Percentiles rank a stretch among this genome's conserved stretches.
phyloP scores from a whole-genome alignment of 2,797 vertebrate genomes.

The Clarias fuscus region DNA sequence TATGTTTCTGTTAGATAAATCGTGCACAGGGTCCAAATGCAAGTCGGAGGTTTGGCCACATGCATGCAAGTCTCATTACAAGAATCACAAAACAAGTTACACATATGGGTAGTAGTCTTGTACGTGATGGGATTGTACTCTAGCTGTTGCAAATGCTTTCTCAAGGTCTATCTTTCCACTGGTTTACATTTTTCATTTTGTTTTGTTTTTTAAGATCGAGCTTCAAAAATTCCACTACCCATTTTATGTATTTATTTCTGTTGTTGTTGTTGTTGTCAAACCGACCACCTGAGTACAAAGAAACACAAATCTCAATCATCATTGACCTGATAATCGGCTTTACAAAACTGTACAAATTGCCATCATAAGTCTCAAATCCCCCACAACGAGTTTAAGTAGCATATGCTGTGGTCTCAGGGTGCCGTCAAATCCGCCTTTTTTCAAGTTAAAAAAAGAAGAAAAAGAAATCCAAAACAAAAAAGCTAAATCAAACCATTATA shows the following conservation, averaged over 20 bases:
- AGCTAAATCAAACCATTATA: not conserved
- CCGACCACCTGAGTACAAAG: slow-evolving; percentile 5
- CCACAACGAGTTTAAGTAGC: slow-evolving; percentile 40
- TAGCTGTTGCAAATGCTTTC: not conserved
- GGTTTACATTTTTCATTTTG: not conserved
- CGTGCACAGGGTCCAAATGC: not conserved
- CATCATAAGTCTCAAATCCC: slow-evolving; percentile 36
- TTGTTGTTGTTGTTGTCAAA: no score
- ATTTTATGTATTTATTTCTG: not conserved
- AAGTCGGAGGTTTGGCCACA: not conserved
- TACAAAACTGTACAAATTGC: slow-evolving; percentile 31
- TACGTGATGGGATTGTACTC: no score
- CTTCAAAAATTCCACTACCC: not conserved
- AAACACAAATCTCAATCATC: slow-evolving; percentile 31
- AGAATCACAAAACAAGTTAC: not conserved
- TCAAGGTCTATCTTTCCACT: not conserved
- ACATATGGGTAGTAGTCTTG: no score
- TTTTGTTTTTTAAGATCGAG: not conserved
- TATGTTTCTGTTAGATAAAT: not conserved
- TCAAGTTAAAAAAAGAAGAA: slow-evolving; percentile 17
- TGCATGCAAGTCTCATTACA: not conserved
- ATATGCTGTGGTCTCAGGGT: slow-evolving; percentile 43
- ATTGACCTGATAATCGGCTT: slow-evolving; percentile 45
- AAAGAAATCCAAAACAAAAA: not conserved
- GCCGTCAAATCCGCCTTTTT: not conserved